phyloP scores from a whole-genome alignment of 2,113 vertebrate genomes.

The Vulpes ferrilata region DNA sequence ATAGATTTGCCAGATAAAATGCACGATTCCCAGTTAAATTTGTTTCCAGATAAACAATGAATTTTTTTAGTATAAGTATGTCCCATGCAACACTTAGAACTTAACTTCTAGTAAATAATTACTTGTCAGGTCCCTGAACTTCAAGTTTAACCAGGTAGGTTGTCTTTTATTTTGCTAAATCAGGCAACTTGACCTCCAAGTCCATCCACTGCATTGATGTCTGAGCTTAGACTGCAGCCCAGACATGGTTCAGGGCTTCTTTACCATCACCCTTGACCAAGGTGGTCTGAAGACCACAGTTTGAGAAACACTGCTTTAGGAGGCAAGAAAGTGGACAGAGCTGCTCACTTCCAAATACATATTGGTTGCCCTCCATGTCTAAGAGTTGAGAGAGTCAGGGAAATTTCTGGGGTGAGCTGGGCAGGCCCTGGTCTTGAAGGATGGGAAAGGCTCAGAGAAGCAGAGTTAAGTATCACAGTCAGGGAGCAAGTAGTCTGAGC shows the following conservation, averaged over 20 bases:
- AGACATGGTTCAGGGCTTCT: neutral
- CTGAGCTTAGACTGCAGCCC: neutral
- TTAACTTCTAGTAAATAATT: neutral
- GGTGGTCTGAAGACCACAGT: neutral
- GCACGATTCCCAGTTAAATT: neutral
- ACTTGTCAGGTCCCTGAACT: neutral
- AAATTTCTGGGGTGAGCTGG: neutral
- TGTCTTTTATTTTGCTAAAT: neutral
- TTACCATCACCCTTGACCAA: neutral
- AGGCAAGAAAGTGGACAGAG: neutral
- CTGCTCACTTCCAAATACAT: neutral
- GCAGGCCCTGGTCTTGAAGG: neutral
- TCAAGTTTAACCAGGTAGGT: neutral
- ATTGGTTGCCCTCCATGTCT: neutral
- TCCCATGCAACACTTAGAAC: neutral
- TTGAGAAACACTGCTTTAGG: neutral
- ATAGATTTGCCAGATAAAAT: neutral
- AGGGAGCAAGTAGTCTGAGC: neutral
- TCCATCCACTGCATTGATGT: neutral
- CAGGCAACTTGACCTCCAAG: neutral
- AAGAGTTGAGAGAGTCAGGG: neutral
- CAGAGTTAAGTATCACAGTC: neutral
- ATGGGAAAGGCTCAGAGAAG: neutral
- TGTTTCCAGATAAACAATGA: neutral
- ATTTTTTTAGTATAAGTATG: neutral